phyloP scores from a whole-genome alignment of 2,113 vertebrate genomes.

The Tachysurus vachellii region DNA sequence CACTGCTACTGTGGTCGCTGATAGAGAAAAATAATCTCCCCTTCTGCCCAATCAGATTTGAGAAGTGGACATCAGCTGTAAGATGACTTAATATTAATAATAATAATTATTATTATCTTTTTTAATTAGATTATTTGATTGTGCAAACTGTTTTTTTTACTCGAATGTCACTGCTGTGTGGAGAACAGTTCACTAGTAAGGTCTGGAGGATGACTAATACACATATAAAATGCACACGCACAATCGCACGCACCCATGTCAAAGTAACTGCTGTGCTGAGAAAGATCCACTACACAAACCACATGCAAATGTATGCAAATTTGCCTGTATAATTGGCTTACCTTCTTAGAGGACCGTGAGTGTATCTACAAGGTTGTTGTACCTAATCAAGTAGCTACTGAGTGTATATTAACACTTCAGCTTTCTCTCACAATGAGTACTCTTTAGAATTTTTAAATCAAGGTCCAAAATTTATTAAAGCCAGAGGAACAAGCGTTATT shows the following conservation, averaged over 20 bases:
- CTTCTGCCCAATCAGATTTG: background rate
- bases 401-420: background rate
- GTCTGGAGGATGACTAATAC: background rate
- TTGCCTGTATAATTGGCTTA: background rate
- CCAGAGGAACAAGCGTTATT: background rate
- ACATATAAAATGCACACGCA: background rate
- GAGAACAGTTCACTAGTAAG: background rate
- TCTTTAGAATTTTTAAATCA: background rate
- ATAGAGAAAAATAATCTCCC: background rate
- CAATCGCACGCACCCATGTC: background rate
- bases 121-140: too few relatives aligned
- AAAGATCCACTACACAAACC: background rate
- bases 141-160: background rate
- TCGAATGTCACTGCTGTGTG: background rate
- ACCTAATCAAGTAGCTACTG: background rate
- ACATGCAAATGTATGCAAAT: background rate
- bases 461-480: background rate
- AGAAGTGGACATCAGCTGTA: background rate
- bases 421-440: background rate
- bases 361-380: background rate
- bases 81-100: background rate
- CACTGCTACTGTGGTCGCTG: background rate
- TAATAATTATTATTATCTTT: background rate
- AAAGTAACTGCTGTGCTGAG: background rate
- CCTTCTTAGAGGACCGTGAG: background rate